Evolutionary conservation across 2,113 vertebrate species (phyloP).

Genomic region (Psettodes erumei): DNA sequence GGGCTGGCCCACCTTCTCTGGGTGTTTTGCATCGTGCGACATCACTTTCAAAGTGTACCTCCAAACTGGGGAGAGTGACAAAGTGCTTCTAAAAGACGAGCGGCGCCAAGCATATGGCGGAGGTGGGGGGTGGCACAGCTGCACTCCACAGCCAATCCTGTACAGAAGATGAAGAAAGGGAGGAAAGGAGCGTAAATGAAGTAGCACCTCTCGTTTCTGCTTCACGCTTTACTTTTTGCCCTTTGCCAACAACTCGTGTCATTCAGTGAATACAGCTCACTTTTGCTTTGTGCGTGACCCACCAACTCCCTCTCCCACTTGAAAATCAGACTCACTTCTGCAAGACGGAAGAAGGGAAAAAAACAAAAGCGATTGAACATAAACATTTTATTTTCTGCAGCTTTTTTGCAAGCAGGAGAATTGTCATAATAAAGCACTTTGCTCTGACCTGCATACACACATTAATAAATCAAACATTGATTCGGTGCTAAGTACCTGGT

Average conservation of each 20-base stretch:
- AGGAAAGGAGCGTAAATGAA: background rate
- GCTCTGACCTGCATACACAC: conserved; percentile 51
- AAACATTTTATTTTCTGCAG: conserved; percentile 30
- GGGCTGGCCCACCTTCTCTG: conserved; percentile 64
- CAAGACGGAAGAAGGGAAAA: background rate
- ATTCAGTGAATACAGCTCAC: background rate
- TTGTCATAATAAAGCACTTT: conserved; percentile 61
- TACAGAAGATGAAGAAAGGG: conserved; percentile 48
- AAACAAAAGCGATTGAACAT: conserved; percentile 26
- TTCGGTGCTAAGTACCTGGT: conserved; percentile 57
- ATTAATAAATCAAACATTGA: conserved; percentile 73
- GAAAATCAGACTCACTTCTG: background rate
- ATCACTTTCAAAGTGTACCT: conserved; percentile 66
- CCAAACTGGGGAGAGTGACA: conserved; percentile 60
- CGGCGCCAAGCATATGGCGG: conserved; percentile 54
- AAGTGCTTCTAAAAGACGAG: conserved; percentile 68
- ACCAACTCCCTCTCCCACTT: background rate
- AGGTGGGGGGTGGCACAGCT: background rate
- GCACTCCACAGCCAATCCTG: conserved; percentile 41
- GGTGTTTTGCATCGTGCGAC: conserved; percentile 68
- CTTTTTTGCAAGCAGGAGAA: conserved; percentile 18
- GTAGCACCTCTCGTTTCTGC: conserved; percentile 21
- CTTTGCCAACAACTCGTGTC: conserved; percentile 13
- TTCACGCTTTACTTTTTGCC: conserved; percentile 35
- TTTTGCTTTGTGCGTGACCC: background rate